Base-by-base conservation (phyloP, 1,140 invertebrate genomes). In the Oscheius sp. region DNA sequence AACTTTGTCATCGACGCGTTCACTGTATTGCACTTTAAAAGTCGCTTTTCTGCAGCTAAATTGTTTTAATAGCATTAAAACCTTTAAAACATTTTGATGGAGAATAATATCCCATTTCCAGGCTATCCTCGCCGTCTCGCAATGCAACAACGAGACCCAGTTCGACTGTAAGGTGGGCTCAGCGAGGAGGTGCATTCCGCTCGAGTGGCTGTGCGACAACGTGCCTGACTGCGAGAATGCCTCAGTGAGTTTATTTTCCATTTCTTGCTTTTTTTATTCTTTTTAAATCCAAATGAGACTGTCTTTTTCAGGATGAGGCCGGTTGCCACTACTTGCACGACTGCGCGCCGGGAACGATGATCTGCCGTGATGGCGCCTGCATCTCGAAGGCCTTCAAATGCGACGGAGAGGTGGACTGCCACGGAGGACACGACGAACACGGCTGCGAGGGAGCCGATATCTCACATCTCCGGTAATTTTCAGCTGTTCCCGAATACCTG, bases 201-300 rank as follows among this genome's bases (percentile, higher is more conserved):
- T 46, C 18, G 71, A 73, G 15, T 73, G 71, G 71, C 29, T 72
- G 23, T 73, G 71, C 42, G 71, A 73, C 63, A 64, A 66, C 26
- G 34, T 59, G 20, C 26, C 45, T 7, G 71, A 73, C 42, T 73
- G 71, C 13, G 62, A 64, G 1, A 55, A 66, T n/a, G 71, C 62
- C 46, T 31, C 23, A 13, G 55, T 59, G 15, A 59, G 55, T 59
- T 23, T 42, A n/a, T 42, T n/a, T 42, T n/a, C 38, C n/a, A 42
- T 42, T n/a, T 42, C 10, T 42, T n/a, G 38, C 38, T n/a, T 10
- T 42, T n/a, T n/a, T n/a, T n/a, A n/a, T n/a, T n/a, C n/a, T n/a
- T n/a, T n/a, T n/a, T n/a, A n/a, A n/a, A n/a, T n/a, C n/a, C n/a
- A n/a, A n/a, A n/a, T n/a, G n/a, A n/a, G n/a, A n/a, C n/a, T n/a